Base-by-base conservation (phyloP, 2,797 vertebrate species). In the Ptychobarbus kaznakovi region DNA sequence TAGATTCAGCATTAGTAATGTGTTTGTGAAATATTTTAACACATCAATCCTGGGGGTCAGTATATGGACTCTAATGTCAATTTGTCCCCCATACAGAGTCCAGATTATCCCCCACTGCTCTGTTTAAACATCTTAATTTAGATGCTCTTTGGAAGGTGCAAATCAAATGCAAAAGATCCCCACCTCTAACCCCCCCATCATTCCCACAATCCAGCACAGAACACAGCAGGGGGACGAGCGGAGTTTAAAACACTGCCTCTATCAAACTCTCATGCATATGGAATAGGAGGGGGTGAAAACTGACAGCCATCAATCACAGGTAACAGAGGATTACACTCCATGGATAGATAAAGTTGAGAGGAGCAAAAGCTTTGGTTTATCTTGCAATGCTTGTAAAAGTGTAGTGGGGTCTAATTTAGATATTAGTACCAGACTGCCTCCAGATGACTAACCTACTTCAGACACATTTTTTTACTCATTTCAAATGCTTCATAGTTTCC, bases 291-390 rank as follows among this genome's bases (percentile, higher is more conserved):
- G 51, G 80, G 88, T 79, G 81, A 81, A 86, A 85, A 87, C 56
- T 87, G 88, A 89, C 86, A 89, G 88, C 88, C 80, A 89, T 89
- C 88, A 87, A 79, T 86, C 80, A 86, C 46, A 77, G 77, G 81
- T 66, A 84, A 74, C 85, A 80, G 83, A 83, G 75, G 63, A 78
- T 49, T 76, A 51, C 61, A 42, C 85, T 82, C 61, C 49, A 61
- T 80, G 42, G 56, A 42, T 25, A 49, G 82, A 74, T 73, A 61
- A 38, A 80, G 77, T 51, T 22, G 74, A 84, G 82, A 80, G 38
- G 70, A 76, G 69, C 44, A 63, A 25, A 77, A 66, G 70, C 82
- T 65, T 72, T 70, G 80, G 80, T 70, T 81, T 81, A 81, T 72
- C 80, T 72, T 72, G 35, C 80, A n/a, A 81, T 28, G 35, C 35